Percentiles rank a stretch among this genome's conserved stretches.
phyloP scores from a whole-genome alignment of 2,797 vertebrate species.

The Lepus townsendii region DNA sequence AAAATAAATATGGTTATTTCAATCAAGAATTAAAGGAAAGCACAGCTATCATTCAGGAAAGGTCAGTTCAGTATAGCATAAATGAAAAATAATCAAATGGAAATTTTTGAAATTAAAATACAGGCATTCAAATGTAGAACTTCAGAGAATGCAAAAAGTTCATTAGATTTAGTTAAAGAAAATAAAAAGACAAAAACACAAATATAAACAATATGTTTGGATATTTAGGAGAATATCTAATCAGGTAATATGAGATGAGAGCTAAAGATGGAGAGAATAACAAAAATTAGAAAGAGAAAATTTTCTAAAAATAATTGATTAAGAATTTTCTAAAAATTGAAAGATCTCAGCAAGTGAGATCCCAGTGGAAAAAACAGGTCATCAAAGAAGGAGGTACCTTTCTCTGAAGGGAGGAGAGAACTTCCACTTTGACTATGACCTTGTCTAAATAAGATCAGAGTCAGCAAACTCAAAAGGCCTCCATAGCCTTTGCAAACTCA shows the following conservation, averaged over 20 bases:
- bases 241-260: neutral
- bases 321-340: neutral
- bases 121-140: neutral
- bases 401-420: too few species aligned
- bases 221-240: neutral
- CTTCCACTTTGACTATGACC: too few species aligned
- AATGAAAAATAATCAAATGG: neutral
- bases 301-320: neutral
- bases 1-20: neutral
- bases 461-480: too few species aligned
- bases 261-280: neutral
- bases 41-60: neutral
- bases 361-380: too few species aligned
- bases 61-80: neutral
- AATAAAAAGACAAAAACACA: neutral
- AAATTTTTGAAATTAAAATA: slow-evolving; percentile 32
- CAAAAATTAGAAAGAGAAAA: neutral
- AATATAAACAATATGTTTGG: neutral
- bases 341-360: too few species aligned
- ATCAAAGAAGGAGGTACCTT: too few species aligned
- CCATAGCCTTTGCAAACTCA: too few species aligned
- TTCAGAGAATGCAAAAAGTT: neutral
- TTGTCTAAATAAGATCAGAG: too few species aligned
- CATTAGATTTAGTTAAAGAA: neutral
- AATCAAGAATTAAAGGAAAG: neutral